Base-by-base conservation (phyloP, 2,888 invertebrate species). In the Synanthedon tipuliformis region DNA sequence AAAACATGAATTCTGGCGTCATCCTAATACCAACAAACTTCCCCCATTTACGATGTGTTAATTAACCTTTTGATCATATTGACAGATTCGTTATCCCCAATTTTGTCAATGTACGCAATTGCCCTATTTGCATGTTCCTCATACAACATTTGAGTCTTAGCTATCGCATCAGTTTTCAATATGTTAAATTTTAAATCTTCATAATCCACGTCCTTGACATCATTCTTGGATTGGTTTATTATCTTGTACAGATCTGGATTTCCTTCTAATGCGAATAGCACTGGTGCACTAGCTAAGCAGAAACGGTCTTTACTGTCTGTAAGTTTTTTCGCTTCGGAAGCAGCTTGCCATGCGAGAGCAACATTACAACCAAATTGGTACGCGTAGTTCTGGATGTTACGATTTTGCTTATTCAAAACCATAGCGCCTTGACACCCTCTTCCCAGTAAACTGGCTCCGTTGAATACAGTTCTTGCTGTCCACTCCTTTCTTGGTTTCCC, bases 291-390 rank as follows among this genome's bases (percentile, higher is more conserved):
- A 3, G 95, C 92, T 52, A 96, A 78, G 71, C 91, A 92, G 67
- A 94, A 93, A 58, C 92, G 92, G 7, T 81, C 81, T 61, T 84
- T 86, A 90, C 52, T 94, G 88, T 72, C 92, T 78, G 60, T 90
- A 65, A 67, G 55, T 8, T 73, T 75, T 52, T 82, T 79, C 3
- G 86, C 55, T 69, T 88, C 87, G 0, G 77, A 73, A 41, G 82
- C 79, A 1, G 93, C 93, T 85, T 95, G 95, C 92, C 94, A 94
- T 1, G 94, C 94, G 52, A 94, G 84, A 4, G 94, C 95, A 8
- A 95, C 88, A 73, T 95, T 93, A 66, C 93, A 92, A 1, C 95
- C 95, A 73, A 95, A 95, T 54, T 92, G 88, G 67, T 92, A 94
- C 0, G 94, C 95, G 55, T 90, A 89, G 57, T 91, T 89, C 65